phyloP scores from a whole-genome alignment of 1,140 invertebrate species.

The Ladona fulva region DNA sequence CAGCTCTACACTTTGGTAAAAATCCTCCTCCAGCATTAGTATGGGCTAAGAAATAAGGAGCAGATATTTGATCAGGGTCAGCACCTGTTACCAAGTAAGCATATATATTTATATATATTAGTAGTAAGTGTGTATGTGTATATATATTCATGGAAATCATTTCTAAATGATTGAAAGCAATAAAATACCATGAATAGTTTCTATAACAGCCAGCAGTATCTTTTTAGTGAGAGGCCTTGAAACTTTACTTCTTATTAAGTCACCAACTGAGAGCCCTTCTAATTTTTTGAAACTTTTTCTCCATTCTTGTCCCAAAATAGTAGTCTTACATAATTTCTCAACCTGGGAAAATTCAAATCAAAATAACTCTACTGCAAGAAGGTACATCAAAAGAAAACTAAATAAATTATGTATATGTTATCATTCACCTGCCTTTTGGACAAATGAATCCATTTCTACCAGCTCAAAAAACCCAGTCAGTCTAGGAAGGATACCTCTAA shows the following conservation, averaged over 20 bases:
- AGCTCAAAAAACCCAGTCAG: background rate
- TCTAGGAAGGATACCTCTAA: background rate
- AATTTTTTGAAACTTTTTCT: background rate
- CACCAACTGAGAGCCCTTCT: background rate
- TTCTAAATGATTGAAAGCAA: background rate
- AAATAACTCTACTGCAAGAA: background rate
- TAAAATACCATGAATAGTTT: background rate
- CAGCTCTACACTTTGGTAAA: background rate
- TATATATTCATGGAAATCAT: too few relatives aligned
- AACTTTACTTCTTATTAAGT: background rate
- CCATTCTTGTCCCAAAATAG: background rate
- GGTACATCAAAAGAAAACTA: background rate
- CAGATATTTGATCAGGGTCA: background rate
- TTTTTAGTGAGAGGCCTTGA: background rate
- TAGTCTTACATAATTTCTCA: background rate
- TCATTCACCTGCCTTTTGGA: background rate
- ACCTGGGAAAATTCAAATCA: background rate
- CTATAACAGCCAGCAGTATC: background rate
- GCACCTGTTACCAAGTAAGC: background rate
- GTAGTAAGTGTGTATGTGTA: too few relatives aligned
- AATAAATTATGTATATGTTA: background rate
- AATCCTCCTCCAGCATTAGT: background rate
- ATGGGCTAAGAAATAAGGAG: background rate
- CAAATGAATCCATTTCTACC: background rate
- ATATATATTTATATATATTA: too few relatives aligned